Base-by-base conservation (phyloP, 2,888 invertebrate species). In the Ferdinandea cuprea region DNA sequence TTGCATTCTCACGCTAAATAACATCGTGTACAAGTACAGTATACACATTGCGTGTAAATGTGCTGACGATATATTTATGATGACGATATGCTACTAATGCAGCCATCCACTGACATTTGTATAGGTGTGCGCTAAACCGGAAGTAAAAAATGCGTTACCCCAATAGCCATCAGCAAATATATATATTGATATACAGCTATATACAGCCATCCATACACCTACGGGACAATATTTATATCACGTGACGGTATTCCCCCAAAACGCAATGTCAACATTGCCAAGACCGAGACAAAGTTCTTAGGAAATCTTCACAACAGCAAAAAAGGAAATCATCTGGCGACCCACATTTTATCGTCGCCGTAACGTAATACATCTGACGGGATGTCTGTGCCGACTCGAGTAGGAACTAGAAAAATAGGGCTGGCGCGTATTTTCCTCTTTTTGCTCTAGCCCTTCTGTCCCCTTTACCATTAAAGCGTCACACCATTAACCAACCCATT, bases 1-100 rank as follows among this genome's bases (percentile, higher is more conserved):
- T 78, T 80, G 79, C 68, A 77, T 83, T 83, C 83, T 83, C 83
- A 83, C 83, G 83, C 83, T 83, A 72, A 83, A 83, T 83, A 83
- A 83, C 78, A 83, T 73, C 68, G 50, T 72, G 83, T 78, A 78
- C 72, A 66, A 59, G n/a, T n/a, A n/a, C n/a, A n/a, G n/a, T n/a
- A n/a, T 65, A 71, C 71, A 77, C 63, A 77, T 42, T 72, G 59
- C 61, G 77, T 83, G 78, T 44, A 35, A 59, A 68, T 68, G 61
- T 72, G 30, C 32, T 56, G 69, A 37, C 65, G 44, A 44, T 61
- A 68, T 56, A 61, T 40, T 72, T 37, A 73, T 69, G 58, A 71
- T 54, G 65, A 76, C 48, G 50, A 65, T 37, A 13, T 54, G 59
- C 66, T 61, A 61, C 78, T 83, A 83, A 68, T 68, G 56, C 46